Conservation (phyloP, 2,797 vertebrate genomes). For the Neomorphus geoffroyi region DNA sequence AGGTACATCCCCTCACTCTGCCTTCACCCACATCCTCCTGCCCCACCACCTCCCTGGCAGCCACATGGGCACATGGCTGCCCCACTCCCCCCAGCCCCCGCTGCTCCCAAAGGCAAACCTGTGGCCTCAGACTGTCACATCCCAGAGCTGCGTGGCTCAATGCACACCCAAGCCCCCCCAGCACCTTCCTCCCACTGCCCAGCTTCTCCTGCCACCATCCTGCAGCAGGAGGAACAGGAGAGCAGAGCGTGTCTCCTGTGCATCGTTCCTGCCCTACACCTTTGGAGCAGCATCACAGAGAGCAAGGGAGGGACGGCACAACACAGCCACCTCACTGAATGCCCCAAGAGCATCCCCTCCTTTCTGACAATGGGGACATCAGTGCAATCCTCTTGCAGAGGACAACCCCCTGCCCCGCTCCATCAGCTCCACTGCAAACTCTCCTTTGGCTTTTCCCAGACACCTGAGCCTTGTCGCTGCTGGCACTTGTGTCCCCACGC, state of each 20-base stretch:
- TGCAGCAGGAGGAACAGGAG: not conserved
- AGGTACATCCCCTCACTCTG: accelerated
- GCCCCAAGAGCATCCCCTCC: accelerated
- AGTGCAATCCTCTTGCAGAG: not conserved
- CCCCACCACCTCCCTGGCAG: not conserved
- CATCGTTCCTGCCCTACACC: not conserved
- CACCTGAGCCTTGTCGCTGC: not conserved
- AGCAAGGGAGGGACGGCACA: not conserved
- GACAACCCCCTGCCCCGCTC: not conserved
- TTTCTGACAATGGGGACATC: not conserved
- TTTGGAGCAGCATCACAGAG: not conserved
- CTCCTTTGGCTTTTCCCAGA: not conserved
- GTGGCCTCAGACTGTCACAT: not conserved
- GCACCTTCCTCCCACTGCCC: not conserved
- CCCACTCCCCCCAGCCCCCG: not conserved
- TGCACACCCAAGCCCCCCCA: not conserved
- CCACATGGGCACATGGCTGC: accelerated
- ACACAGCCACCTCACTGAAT: accelerated
- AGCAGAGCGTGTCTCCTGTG: not conserved
- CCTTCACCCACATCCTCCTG: not conserved
- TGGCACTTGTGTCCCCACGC: accelerated
- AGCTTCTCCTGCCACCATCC: not conserved
- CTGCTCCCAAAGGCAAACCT: not conserved
- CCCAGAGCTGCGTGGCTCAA: not conserved
- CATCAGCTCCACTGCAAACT: not conserved